Base-by-base conservation (phyloP, 2,888 invertebrate species). In the Lobophora halterata region DNA sequence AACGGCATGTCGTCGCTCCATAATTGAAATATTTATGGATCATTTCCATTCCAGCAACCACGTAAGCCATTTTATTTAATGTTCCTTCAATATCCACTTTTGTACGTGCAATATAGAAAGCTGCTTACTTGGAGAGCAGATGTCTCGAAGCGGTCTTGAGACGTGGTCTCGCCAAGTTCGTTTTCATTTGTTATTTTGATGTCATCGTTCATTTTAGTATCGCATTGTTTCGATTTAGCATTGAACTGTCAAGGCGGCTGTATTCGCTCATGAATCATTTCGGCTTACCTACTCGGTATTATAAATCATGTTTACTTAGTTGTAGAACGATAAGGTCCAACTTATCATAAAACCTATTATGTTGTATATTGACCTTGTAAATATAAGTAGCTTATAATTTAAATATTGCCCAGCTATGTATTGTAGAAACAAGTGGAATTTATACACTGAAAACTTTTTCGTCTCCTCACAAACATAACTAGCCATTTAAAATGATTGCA, bases 171-270 rank as follows among this genome's bases (percentile, higher is more conserved):
- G 29, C 36, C 37, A 43, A 43, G 38, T 49, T 38, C 36, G 38
- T 44, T 44, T 46, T 39, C 30, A 43, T 43, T 43, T 35, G 19
- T 32, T 29, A 36, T 37, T 46, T 50, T 50, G 50, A 53, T 50
- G 52, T 53, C 52, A 53, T 40, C 52, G 40, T 42, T 50, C 34
- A 38, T 40, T 50, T 47, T 46, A 44, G 46, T 29, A 25, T 26
- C 25, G 46, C 13, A 50, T 50, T 50, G 50, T 50, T 47, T 43
- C 41, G 25, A 14, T 49, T 40, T 49, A 46, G 35, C 55, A 50
- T 52, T 55, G 55, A 46, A 47, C 28, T 33, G 34, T 25, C n/a
- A n/a, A n/a, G n/a, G n/a, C 34, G 20, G 38, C 21, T 32, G 12
- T 33, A 32, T 12, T 34, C 12, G 36, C 31, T 37, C 43, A 39